A percentile compares a stretch with the other conserved stretches of the same genome.
phyloP scores from a whole-genome alignment of 1,140 invertebrate species.

The Tribolium castaneum region DNA sequence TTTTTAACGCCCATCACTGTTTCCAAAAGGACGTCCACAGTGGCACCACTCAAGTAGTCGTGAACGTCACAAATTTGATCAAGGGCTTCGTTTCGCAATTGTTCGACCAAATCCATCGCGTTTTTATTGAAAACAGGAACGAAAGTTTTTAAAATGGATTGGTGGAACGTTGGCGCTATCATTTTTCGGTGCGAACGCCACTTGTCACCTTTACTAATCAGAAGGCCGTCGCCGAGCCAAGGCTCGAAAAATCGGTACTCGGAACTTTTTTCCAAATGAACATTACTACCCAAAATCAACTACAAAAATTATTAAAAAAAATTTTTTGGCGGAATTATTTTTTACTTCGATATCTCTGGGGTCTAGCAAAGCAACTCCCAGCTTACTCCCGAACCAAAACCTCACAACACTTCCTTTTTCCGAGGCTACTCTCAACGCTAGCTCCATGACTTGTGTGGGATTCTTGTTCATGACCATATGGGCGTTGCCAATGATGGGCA shows the following conservation, averaged over 20 bases:
- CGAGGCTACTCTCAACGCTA: neutral
- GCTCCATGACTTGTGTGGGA: conserved; percentile 33
- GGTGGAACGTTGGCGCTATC: conserved; percentile 93
- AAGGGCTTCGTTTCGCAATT: conserved; percentile 71
- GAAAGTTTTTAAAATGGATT: conserved; percentile 91
- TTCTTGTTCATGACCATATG: conserved; percentile 36
- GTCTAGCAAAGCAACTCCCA: conserved; percentile 73
- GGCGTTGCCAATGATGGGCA: conserved; percentile 48
- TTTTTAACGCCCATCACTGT: conserved; percentile 86
- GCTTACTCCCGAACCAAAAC: conserved; percentile 72
- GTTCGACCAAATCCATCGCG: conserved; percentile 75
- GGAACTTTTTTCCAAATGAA: conserved; percentile 73
- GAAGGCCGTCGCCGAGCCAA: conserved; percentile 88
- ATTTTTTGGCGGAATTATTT: neutral
- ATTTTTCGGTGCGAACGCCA: conserved; percentile 88
- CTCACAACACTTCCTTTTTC: conserved; percentile 27
- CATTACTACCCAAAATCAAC: conserved; percentile 53
- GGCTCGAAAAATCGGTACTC: conserved; percentile 87
- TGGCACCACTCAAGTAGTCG: conserved; percentile 84
- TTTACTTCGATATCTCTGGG: conserved; percentile 78
- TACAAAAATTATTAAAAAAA: conserved; percentile 15
- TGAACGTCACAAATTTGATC: conserved; percentile 84
- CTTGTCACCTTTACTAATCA: conserved; percentile 82
- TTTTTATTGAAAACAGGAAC: conserved; percentile 89
- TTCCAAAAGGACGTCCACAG: conserved; percentile 77